phyloP scores from a whole-genome alignment of 2,113 vertebrate species.

The Cyrtonyx montezumae region DNA sequence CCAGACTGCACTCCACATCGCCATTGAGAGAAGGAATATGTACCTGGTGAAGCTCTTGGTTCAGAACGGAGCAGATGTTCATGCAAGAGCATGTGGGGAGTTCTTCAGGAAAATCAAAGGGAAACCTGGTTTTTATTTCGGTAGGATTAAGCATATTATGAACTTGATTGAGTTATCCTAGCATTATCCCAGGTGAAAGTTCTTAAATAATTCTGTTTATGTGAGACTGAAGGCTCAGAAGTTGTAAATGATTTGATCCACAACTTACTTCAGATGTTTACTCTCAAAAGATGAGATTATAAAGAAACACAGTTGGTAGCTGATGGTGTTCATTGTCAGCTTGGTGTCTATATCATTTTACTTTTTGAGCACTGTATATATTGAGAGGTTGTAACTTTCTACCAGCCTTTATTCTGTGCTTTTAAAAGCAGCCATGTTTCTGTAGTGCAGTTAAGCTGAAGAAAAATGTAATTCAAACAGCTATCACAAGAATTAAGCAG shows the following conservation, averaged over 20 bases:
- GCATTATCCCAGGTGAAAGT: not conserved
- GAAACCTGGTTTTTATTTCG: conserved; percentile 92
- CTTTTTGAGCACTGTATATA: not conserved
- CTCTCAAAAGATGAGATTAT: not conserved
- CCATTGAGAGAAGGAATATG: conserved; percentile 92
- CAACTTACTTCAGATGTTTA: not conserved
- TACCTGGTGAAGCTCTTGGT: conserved; percentile 87
- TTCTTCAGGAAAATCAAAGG: conserved; percentile 92
- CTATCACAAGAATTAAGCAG: not conserved
- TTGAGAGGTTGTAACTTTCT: not conserved
- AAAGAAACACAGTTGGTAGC: not conserved
- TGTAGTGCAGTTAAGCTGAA: not conserved
- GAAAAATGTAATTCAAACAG: conserved; percentile 13
- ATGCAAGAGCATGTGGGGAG: conserved; percentile 88
- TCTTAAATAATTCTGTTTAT: conserved; percentile 23
- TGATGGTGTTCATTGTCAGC: not conserved
- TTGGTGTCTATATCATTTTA: not conserved
- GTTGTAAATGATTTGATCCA: conserved; percentile 11
- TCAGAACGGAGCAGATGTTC: conserved; percentile 89
- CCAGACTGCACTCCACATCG: conserved; percentile 94
- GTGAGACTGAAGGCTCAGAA: not conserved
- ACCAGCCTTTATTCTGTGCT: not conserved
- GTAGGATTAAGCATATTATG: conserved; percentile 76
- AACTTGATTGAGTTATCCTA: not conserved
- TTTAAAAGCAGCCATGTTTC: not conserved